Conservation (phyloP, 2,113 vertebrate species). For the Caloenas nicobarica region DNA sequence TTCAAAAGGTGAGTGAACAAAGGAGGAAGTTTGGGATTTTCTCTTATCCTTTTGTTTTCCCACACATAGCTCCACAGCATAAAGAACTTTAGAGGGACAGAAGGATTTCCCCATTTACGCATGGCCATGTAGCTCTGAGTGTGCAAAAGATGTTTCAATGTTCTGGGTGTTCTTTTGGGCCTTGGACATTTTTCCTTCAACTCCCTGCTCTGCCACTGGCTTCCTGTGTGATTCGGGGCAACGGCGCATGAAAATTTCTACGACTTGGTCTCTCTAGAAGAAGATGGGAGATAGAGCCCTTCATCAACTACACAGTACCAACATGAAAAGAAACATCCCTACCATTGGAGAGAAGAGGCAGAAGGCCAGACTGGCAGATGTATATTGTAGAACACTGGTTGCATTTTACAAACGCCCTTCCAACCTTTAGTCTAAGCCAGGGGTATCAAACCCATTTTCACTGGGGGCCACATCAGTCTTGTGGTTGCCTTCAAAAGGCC, state of each 20-base stretch:
- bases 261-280: background rate
- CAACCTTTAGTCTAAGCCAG: background rate
- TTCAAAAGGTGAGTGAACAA: background rate
- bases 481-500: no score
- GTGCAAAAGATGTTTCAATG: background rate
- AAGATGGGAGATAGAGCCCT: background rate
- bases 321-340: background rate
- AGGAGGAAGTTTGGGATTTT: background rate
- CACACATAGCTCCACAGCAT: background rate
- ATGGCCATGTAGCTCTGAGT: background rate
- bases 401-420: background rate
- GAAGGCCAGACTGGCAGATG: background rate
- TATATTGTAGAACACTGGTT: background rate
- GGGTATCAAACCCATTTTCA: no score
- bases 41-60: background rate
- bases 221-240: background rate
- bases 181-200: background rate
- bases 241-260: background rate
- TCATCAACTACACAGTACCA: background rate
- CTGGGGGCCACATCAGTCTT: no score
- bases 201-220: background rate
- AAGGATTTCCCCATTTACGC: background rate
- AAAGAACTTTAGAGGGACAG: background rate
- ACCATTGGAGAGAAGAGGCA: background rate
- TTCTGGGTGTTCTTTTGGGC: background rate